Evolutionary conservation across 1,140 invertebrate species (phyloP).

Genomic region (Lethocerus indicus): DNA sequence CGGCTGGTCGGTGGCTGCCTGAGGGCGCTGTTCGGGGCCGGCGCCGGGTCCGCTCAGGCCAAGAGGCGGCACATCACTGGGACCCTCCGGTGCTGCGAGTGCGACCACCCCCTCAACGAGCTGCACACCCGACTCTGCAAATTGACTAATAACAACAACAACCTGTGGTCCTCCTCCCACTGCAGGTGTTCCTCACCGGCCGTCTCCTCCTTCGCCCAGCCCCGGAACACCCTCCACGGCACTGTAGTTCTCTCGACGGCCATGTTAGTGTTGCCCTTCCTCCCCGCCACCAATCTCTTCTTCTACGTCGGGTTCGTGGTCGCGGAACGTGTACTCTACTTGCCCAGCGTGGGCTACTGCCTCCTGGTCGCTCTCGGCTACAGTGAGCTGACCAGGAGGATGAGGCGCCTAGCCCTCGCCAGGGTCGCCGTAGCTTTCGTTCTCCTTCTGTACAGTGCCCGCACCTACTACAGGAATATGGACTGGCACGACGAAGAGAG

Average conservation of each 20-base stretch:
- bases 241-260: conserved; percentile 29
- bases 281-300: conserved; percentile 84
- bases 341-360: conserved; percentile 91
- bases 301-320: conserved; percentile 96
- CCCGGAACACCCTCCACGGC: background rate
- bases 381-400: conserved; percentile 20
- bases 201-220: too few species aligned
- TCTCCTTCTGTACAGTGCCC: conserved; percentile 50
- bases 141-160: conserved; percentile 27
- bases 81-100: conserved; percentile 6
- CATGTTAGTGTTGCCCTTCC: conserved; percentile 74
- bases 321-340: conserved; percentile 85
- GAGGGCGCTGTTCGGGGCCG: too few species aligned
- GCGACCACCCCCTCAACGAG: background rate
- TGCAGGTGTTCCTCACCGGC: too few species aligned
- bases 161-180: background rate
- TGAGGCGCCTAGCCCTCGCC: conserved; percentile 19
- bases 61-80: too few species aligned
- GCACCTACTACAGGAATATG: conserved; percentile 65
- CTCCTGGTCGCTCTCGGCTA: conserved; percentile 61
- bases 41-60: too few species aligned
- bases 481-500: conserved; percentile 90
- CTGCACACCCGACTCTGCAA: conserved; percentile 21
- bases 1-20: conserved; percentile 4
- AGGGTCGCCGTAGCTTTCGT: conserved; percentile 27